Evolutionary conservation across 2,888 invertebrate genomes (phyloP), one percentile per base, ranked within the genome.

Genomic region (Caenorhabditis sulstoni): DNA sequence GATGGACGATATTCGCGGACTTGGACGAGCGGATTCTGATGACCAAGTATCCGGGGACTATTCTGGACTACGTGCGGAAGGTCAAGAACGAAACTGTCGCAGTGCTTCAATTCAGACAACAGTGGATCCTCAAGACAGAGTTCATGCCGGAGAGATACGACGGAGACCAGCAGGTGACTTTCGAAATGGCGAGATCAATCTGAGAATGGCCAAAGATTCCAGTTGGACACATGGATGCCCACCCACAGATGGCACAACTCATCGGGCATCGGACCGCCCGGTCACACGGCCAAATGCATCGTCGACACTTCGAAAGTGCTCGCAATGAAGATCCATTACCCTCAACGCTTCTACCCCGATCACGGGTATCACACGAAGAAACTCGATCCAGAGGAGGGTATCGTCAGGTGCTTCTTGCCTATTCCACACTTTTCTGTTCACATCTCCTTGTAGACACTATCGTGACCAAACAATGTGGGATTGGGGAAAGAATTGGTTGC

Each of bases 111-210:
- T 77, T 68, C 45, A 50, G 77, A 23, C 77, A 77, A 18, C 62
- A 55, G 47, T 77, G 77, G 77, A 55, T 77, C 14, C 9, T 77
- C 47, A 77, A 77, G 45, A 71, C 65, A 1, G 71, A 77, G 22
- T 41, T 57, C 7, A 29, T 66, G 47, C 77, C 77, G 3, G 50
- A 44, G 23, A 71, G 22, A 12, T 76, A 58, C 55, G 57, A 41
- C 20, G 57, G 52, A 23, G 64, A 64, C 5, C 3, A 0, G 12
- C 50, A 62, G 41, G 62, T 62, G 12, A 47, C 4, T 29, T n/a
- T n/a, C n/a, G n/a, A n/a, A n/a, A n/a, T n/a, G n/a, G n/a, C n/a
- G 39, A n/a, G n/a, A n/a, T n/a, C n/a, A n/a, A n/a, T n/a, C n/a
- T n/a, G n/a, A n/a, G n/a, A n/a, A n/a, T n/a, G n/a, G n/a, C n/a